These are phyloP conservation scores for Ammodytes dubius DNA, from an alignment of 2,113 vertebrate genomes.

Conservation along the genomic window DNA sequence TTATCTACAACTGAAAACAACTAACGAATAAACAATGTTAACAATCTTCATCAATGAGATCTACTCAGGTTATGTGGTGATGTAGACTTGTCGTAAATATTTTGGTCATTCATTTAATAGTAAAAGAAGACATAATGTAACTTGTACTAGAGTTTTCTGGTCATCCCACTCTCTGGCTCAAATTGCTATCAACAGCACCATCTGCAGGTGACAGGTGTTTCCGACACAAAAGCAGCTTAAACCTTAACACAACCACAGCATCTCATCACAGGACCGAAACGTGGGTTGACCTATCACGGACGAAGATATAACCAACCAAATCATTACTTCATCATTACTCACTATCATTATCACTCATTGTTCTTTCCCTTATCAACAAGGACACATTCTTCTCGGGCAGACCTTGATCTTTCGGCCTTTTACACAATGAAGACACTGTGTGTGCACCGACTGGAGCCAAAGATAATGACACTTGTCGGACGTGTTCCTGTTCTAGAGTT, in stretches of 20 bases:
- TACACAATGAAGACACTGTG: constrained; percentile 53
- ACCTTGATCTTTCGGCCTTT: constrained; percentile 25
- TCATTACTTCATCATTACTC: constrained; percentile 32
- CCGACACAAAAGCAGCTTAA: neutral
- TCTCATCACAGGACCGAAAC: neutral
- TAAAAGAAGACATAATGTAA: neutral
- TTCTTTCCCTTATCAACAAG: constrained; percentile 72
- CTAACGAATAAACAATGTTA: neutral
- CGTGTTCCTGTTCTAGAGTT: constrained; percentile 30
- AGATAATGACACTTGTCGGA: constrained; percentile 46
- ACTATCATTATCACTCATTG: constrained; percentile 19
- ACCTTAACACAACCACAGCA: neutral
- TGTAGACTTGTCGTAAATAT: neutral
- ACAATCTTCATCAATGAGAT: neutral
- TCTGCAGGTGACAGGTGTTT: constrained; percentile 55
- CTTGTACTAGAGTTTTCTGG: neutral
- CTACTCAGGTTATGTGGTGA: neutral
- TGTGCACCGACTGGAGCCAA: constrained; percentile 20
- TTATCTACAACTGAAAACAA: neutral
- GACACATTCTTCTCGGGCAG: constrained; percentile 71
- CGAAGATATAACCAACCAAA: neutral
- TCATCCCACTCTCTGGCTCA: neutral
- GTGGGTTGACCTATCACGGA: neutral
- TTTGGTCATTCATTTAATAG: neutral
- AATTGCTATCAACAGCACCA: constrained; percentile 67